Evolutionary conservation across 2,888 invertebrate species (phyloP).

Genomic region (Ormyrus pomaceus): DNA sequence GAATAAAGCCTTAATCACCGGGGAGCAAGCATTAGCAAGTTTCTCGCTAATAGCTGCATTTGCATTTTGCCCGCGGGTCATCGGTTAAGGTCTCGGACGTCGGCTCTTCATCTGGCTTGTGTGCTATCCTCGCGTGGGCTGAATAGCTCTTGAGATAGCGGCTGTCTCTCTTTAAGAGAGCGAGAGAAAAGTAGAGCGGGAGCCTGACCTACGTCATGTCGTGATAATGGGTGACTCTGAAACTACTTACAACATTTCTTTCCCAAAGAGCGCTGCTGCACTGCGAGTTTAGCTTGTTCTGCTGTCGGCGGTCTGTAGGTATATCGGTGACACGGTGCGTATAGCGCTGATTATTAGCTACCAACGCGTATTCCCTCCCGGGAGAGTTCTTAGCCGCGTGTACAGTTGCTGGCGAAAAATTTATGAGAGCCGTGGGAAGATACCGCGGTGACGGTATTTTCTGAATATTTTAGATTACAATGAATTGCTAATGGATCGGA

Average conservation of each 20-base stretch:
- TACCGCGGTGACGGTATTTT: no score
- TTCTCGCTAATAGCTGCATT: no score
- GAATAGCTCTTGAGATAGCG: constrained; percentile 61
- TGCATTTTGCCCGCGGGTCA: background rate
- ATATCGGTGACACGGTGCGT: constrained; percentile 1
- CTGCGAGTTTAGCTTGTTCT: no score
- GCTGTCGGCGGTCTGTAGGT: constrained; percentile 32
- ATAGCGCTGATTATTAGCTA: constrained; percentile 16
- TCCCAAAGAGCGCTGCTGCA: background rate
- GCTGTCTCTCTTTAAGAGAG: background rate
- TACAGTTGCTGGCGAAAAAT: background rate
- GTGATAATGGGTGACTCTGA: constrained; percentile 58
- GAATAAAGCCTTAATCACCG: no score
- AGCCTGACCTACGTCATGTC: constrained; percentile 67
- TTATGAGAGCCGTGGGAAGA: background rate
- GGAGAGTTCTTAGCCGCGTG: background rate
- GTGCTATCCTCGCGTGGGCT: constrained; percentile 53
- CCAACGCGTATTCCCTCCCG: background rate
- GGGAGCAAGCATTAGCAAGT: no score
- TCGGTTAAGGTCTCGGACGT: constrained; percentile 27
- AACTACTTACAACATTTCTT: background rate
- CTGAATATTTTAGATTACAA: no score
- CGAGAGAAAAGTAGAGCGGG: constrained; percentile 60
- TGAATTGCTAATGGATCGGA: background rate
- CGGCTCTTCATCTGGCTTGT: constrained; percentile 55